A percentile compares a stretch with the other conserved stretches of the same genome.
Evolutionary conservation across 2,113 vertebrate genomes (phyloP).

Genomic region (Anolis carolinensis): DNA sequence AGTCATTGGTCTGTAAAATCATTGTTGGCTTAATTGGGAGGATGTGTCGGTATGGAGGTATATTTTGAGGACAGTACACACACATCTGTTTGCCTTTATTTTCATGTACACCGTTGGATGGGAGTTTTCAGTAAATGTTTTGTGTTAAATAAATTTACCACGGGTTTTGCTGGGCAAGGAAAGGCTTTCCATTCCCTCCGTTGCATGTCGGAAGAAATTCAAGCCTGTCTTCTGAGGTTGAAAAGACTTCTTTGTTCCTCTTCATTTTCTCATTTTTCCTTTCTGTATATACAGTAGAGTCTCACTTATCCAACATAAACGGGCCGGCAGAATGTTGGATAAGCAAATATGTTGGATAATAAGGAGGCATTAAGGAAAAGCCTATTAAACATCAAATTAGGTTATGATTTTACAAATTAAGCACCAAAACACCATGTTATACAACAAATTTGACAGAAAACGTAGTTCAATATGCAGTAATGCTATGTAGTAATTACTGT

Average conservation of each 20-base stretch:
- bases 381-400: too few species aligned
- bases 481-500: too few species aligned
- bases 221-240: constrained; percentile 41
- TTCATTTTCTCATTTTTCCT: background rate
- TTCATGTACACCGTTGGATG: constrained; percentile 32
- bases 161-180: constrained; percentile 49
- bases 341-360: too few species aligned
- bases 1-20: constrained; percentile 64
- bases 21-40: constrained; percentile 66
- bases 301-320: too few species aligned
- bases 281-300: too few species aligned
- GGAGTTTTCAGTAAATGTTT: constrained; percentile 58
- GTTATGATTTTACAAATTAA: too few species aligned
- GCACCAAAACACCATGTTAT: too few species aligned
- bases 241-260: background rate
- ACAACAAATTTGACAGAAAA: too few species aligned
- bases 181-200: background rate
- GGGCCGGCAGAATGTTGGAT: too few species aligned
- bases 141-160: constrained; percentile 67
- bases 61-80: background rate
- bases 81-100: constrained; percentile 65
- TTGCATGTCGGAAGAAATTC: constrained; percentile 36
- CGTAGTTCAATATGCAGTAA: too few species aligned
- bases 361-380: too few species aligned
- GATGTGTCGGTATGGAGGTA: constrained; percentile 47